These are phyloP conservation scores for Anolis carolinensis DNA, from an alignment of 2,113 vertebrate genomes.

Conservation along the genomic window DNA sequence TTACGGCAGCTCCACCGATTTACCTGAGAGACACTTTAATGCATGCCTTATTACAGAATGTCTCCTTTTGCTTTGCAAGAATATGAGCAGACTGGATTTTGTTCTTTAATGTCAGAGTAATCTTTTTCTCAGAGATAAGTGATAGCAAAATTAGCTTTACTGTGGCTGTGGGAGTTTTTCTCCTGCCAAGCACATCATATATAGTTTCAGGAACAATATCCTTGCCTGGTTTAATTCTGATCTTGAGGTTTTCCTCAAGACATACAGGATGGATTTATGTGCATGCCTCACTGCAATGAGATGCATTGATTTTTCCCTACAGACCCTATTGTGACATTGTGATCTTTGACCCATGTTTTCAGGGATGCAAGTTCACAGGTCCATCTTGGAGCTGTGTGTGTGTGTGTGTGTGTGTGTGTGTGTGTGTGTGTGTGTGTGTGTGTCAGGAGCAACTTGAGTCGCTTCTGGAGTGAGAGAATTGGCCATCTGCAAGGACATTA, in stretches of 20 bases:
- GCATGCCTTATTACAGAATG: constrained; percentile 24
- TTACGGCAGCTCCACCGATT: constrained; percentile 14
- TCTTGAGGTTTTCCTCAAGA: neutral
- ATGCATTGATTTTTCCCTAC: neutral
- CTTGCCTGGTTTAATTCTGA: neutral
- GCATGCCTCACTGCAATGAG: neutral
- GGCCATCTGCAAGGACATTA: too few relatives aligned
- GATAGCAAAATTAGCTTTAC: neutral
- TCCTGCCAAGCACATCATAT: neutral
- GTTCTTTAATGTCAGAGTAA: constrained; percentile 12
- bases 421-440: too few relatives aligned
- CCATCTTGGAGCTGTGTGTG: neutral
- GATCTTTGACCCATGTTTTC: neutral
- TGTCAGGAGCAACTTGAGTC: too few relatives aligned
- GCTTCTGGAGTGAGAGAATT: too few relatives aligned
- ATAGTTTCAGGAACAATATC: neutral
- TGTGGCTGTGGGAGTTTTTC: accelerated
- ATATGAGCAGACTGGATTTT: neutral
- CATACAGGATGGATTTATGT: neutral
- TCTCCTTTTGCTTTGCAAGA: constrained; percentile 24
- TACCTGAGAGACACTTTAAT: constrained; percentile 24
- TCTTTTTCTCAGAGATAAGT: constrained; percentile 18
- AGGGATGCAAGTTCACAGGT: neutral
- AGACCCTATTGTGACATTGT: neutral
- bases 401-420: too few relatives aligned